A percentile compares a stretch with the other conserved stretches of the same genome.
Evolutionary conservation across 2,888 invertebrate species (phyloP).

Genomic region (Drosophila mayaguana): DNA sequence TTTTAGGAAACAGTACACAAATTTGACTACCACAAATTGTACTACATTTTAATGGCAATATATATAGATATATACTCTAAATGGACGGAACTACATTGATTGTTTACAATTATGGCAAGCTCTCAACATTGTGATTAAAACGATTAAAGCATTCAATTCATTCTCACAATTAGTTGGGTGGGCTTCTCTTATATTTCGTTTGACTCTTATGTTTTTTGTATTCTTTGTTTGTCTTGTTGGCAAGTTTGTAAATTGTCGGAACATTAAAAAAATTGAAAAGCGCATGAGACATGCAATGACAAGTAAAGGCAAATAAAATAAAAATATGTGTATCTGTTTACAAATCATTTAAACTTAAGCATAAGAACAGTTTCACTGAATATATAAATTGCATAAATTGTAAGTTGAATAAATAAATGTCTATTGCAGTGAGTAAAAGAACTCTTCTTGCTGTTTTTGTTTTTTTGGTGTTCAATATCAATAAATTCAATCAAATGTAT

Average conservation of each 20-base stretch:
- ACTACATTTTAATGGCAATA: conserved; percentile 66
- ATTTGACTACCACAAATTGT: conserved; percentile 44
- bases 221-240: conserved; percentile 47
- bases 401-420: conserved; percentile 33
- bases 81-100: conserved; percentile 62
- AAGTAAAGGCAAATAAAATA: conserved; percentile 40
- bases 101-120: conserved; percentile 73
- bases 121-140: conserved; percentile 64
- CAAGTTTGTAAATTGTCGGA: conserved; percentile 55
- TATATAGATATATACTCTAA: conserved; percentile 35
- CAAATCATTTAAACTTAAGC: conserved; percentile 54
- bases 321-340: conserved; percentile 33
- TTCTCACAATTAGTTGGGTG: conserved; percentile 52
- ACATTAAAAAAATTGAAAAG: conserved; percentile 57
- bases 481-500: conserved; percentile 39
- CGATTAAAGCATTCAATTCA: conserved; percentile 13
- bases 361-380: conserved; percentile 53
- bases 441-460: conserved; percentile 79
- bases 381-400: neutral
- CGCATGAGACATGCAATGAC: conserved; percentile 64
- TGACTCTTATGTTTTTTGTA: neutral
- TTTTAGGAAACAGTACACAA: conserved; percentile 41
- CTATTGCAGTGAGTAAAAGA: conserved; percentile 82
- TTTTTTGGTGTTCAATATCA: conserved; percentile 44
- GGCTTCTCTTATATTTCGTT: conserved; percentile 4